phyloP scores from a whole-genome alignment of 2,113 vertebrate species.

The Triplophysa siluroides region DNA sequence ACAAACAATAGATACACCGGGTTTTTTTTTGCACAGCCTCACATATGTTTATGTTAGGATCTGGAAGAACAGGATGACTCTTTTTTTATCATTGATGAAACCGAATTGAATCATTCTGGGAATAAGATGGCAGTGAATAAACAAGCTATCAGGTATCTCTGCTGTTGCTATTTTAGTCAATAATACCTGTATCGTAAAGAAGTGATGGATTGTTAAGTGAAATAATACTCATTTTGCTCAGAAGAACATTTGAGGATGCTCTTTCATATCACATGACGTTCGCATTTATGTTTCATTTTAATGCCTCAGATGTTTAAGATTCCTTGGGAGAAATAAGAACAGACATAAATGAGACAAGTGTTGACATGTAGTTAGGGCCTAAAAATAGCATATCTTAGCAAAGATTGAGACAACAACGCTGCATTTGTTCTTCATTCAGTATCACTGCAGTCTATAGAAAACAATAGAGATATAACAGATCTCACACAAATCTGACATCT shows the following conservation, averaged over 20 bases:
- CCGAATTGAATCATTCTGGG: not conserved
- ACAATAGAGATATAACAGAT: not conserved
- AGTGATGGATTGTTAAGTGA: not conserved
- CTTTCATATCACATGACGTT: not conserved
- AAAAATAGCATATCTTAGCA: not conserved
- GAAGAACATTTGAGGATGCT: not conserved
- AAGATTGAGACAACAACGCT: not conserved
- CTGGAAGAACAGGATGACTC: conserved; percentile 36
- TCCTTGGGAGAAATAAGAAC: not conserved
- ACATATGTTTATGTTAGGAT: conserved; percentile 38
- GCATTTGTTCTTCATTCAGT: not conserved
- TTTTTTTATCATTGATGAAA: not conserved
- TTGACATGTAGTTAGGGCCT: not conserved
- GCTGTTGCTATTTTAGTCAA: not conserved
- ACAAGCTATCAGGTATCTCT: not conserved
- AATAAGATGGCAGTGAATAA: not conserved
- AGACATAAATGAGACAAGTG: not conserved
- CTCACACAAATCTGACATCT: too few species aligned
- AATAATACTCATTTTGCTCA: not conserved
- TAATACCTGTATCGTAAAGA: too few species aligned
- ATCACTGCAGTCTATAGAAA: not conserved
- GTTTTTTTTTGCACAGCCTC: conserved; percentile 8
- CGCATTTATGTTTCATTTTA: not conserved
- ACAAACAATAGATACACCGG: conserved; percentile 14
- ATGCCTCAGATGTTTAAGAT: not conserved